Evolutionary conservation across 2,888 invertebrate species (phyloP).

Genomic region (Notodonta dromedarius): DNA sequence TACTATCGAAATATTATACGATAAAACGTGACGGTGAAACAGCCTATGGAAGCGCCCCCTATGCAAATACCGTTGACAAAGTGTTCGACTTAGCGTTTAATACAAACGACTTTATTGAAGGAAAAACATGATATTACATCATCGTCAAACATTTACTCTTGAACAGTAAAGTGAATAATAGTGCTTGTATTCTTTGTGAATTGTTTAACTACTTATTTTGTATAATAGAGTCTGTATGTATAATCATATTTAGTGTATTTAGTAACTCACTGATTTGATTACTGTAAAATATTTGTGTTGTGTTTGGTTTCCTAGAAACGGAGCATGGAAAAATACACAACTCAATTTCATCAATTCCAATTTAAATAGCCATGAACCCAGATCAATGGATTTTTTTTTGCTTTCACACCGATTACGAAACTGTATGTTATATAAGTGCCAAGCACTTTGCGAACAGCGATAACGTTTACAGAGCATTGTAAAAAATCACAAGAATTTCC

Average conservation of each 20-base stretch:
- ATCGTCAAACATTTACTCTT: not conserved
- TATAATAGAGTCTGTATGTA: not conserved
- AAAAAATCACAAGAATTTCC: slow-evolving; percentile 9
- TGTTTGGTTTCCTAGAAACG: too few relatives aligned
- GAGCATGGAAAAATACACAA: not conserved
- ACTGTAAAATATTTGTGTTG: too few relatives aligned
- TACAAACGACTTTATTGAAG: not conserved
- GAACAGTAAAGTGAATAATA: not conserved
- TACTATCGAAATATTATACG: too few relatives aligned
- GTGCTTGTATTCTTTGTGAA: not conserved
- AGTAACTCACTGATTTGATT: too few relatives aligned
- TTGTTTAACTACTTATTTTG: not conserved
- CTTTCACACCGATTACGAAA: slow-evolving; percentile 2
- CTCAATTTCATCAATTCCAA: not conserved
- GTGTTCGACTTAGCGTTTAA: not conserved
- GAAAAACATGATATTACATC: slow-evolving; percentile 3
- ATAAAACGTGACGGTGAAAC: not conserved
- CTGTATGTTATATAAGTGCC: not conserved
- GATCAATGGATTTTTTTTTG: not conserved
- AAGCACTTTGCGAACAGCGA: not conserved
- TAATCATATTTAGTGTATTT: too few relatives aligned
- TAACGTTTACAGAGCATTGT: not conserved
- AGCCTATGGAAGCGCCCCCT: not conserved
- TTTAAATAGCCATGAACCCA: not conserved
- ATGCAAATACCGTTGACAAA: not conserved